These are phyloP conservation scores for Mechanitis mazaeus DNA, from an alignment of 2,888 invertebrate species.

Conservation along the genomic window DNA sequence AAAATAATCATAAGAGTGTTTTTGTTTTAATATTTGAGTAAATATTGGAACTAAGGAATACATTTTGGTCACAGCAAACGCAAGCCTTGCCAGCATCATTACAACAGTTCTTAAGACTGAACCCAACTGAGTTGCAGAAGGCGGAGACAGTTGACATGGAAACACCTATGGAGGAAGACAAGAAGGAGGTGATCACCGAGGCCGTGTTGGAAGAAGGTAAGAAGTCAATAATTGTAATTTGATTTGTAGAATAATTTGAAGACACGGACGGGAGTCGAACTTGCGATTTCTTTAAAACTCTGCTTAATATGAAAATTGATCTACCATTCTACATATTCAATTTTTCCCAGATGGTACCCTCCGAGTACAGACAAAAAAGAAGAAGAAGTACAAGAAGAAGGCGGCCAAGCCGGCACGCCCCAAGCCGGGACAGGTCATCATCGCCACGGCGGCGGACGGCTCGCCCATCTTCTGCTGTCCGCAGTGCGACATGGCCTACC, in stretches of 20 bases:
- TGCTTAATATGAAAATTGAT: too few relatives aligned
- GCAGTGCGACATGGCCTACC: constrained; percentile 88
- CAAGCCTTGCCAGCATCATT: constrained; percentile 59
- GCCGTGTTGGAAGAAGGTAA: constrained; percentile 53
- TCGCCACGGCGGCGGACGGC: constrained; percentile 85
- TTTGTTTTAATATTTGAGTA: constrained; percentile 7
- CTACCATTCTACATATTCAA: too few relatives aligned
- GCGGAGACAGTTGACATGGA: constrained; percentile 38
- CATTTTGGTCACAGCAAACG: constrained; percentile 48
- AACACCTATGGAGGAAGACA: constrained; percentile 37
- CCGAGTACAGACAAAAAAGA: constrained; percentile 74
- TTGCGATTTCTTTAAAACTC: too few relatives aligned
- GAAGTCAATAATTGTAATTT: too few relatives aligned
- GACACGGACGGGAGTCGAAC: too few relatives aligned
- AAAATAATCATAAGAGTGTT: too few relatives aligned
- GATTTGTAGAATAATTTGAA: too few relatives aligned
- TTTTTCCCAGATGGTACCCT: constrained; percentile 46
- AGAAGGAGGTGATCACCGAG: constrained; percentile 45
- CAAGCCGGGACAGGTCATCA: constrained; percentile 87
- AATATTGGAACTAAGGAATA: constrained; percentile 6
- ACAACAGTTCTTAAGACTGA: constrained; percentile 64
- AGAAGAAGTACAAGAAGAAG: constrained; percentile 89
- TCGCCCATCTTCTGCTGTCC: constrained; percentile 86
- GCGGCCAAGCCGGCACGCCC: constrained; percentile 85
- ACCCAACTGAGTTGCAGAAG: constrained; percentile 46